phyloP scores from a whole-genome alignment of 2,113 vertebrate species.

The Antechinus stuartii region DNA sequence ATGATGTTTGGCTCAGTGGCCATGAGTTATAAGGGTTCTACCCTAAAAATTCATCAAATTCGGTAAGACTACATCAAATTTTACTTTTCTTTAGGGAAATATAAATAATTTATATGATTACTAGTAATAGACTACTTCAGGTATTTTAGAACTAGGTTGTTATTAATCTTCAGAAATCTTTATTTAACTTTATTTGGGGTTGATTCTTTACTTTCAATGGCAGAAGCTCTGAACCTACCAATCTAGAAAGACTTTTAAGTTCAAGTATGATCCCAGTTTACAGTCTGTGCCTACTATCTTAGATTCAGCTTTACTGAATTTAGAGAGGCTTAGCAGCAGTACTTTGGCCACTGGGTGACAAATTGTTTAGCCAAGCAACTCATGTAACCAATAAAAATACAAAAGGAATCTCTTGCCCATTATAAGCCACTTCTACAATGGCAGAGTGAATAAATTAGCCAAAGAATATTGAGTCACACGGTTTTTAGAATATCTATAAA shows the following conservation, averaged over 20 bases:
- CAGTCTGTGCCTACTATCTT: background rate
- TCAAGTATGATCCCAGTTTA: background rate
- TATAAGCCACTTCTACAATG: background rate
- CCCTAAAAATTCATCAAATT: conserved; percentile 98
- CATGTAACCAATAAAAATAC: background rate
- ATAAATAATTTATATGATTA: conserved; percentile 37
- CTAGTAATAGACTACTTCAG: background rate
- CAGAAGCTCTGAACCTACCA: background rate
- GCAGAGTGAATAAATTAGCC: background rate
- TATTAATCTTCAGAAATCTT: conserved; percentile 36
- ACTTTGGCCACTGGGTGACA: background rate
- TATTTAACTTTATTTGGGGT: background rate
- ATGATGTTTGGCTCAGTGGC: conserved; percentile 99
- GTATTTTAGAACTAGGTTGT: accelerated
- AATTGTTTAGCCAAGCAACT: background rate
- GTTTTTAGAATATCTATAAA: background rate
- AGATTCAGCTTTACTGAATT: background rate
- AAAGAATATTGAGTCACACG: background rate
- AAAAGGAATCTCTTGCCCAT: background rate
- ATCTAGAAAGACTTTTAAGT: background rate
- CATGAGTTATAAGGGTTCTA: conserved; percentile 99
- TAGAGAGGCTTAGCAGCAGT: background rate
- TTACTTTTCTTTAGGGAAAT: conserved; percentile 50
- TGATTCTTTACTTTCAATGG: background rate
- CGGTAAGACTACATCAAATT: conserved; percentile 85